Conservation (phyloP, 2,888 invertebrate species). For the Andrena flavipes region DNA sequence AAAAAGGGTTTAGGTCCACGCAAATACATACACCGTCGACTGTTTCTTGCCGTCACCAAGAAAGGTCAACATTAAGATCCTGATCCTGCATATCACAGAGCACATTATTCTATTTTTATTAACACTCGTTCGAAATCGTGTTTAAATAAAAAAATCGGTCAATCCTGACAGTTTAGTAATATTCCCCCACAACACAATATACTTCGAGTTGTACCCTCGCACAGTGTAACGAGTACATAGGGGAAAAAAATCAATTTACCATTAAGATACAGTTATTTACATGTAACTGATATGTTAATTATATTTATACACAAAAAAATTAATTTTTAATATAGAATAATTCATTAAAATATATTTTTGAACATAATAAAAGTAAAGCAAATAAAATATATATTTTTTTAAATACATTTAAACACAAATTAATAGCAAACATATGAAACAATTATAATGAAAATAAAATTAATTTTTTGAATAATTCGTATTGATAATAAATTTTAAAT, state of each 20-base stretch:
- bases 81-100: conserved; percentile 1
- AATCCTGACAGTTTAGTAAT: too few relatives aligned
- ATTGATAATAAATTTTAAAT: too few relatives aligned
- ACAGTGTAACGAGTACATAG: too few relatives aligned
- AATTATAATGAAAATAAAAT: too few relatives aligned
- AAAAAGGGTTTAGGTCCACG: conserved; percentile 2
- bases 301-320: background rate
- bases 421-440: background rate
- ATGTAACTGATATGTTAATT: too few relatives aligned
- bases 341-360: background rate
- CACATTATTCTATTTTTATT: conserved; percentile 5
- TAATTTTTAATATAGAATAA: background rate
- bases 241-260: too few relatives aligned
- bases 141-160: background rate
- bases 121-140: background rate
- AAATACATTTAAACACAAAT: background rate
- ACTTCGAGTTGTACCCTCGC: background rate
- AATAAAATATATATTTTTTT: background rate
- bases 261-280: too few relatives aligned
- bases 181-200: too few relatives aligned
- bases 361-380: too few relatives aligned
- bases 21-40: conserved; percentile 2
- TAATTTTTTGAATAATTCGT: too few relatives aligned
- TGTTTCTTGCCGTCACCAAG: background rate
- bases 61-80: background rate